These are phyloP conservation scores for Macaca nemestrina DNA, from an alignment of 2,113 vertebrate species.

Conservation along the genomic window DNA sequence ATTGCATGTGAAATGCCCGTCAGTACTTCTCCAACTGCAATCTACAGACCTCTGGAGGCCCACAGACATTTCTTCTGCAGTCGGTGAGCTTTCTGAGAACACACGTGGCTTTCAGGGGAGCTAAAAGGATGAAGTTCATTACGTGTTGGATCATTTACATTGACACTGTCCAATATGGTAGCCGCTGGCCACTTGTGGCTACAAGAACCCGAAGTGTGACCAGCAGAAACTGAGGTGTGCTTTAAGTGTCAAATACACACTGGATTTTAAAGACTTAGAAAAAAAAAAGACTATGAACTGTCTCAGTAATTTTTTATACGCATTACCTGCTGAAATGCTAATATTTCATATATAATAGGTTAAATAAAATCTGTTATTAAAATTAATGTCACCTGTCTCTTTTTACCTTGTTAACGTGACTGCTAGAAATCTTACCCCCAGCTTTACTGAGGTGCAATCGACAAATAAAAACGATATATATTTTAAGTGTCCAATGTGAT, in stretches of 20 bases:
- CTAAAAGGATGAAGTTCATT: background rate
- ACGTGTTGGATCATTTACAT: background rate
- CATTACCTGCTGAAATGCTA: background rate
- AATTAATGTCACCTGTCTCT: background rate
- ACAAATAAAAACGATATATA: background rate
- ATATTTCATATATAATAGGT: background rate
- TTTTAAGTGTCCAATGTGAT: background rate
- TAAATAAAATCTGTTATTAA: slow-evolving; percentile 39
- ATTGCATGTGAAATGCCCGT: background rate
- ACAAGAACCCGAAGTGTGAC: background rate
- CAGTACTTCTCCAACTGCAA: background rate
- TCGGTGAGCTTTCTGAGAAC: background rate
- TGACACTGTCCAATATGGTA: no score
- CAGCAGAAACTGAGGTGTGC: background rate
- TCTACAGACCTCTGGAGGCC: background rate
- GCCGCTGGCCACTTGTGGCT: background rate
- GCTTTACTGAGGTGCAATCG: background rate
- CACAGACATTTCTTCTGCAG: background rate
- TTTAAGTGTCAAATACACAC: background rate
- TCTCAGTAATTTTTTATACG: background rate
- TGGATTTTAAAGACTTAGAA: background rate
- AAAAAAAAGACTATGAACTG: background rate
- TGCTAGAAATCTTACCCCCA: background rate
- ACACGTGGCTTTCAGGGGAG: background rate
- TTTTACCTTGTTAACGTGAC: background rate